These are phyloP conservation scores for Notothenia coriiceps DNA, from an alignment of 2,113 vertebrate genomes.

Conservation along the genomic window DNA sequence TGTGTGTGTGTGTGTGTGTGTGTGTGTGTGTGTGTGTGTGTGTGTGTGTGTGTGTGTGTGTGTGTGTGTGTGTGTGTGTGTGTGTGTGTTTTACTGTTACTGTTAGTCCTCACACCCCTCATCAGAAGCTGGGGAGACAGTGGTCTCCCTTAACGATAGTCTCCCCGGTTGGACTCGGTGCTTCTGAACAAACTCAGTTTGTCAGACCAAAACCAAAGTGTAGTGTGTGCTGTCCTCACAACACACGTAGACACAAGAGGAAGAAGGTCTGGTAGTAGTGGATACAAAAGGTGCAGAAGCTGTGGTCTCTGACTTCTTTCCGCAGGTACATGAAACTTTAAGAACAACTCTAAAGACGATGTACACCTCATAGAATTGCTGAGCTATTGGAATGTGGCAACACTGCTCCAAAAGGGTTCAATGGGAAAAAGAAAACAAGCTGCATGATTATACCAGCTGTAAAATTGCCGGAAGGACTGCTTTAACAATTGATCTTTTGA, in stretches of 20 bases:
- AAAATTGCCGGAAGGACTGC: too few relatives aligned
- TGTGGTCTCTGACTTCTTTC: background rate
- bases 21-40: slow-evolving; percentile 1
- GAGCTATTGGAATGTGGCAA: background rate
- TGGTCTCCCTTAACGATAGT: slow-evolving; percentile 68
- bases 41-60: slow-evolving; percentile 10
- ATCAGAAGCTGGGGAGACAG: slow-evolving; percentile 56
- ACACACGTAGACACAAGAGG: background rate
- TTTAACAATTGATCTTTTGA: too few relatives aligned
- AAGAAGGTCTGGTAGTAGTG: background rate
- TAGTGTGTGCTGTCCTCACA: slow-evolving; percentile 2
- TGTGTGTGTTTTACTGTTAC: slow-evolving; percentile 6
- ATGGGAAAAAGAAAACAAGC: background rate
- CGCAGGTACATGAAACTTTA: background rate
- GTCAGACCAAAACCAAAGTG: slow-evolving; percentile 62
- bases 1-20: slow-evolving; percentile 7
- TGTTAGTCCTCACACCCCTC: slow-evolving; percentile 43
- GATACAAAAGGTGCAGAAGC: background rate
- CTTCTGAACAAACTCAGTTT: slow-evolving; percentile 68
- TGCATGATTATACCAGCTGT: background rate
- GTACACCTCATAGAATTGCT: background rate
- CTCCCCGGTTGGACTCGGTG: slow-evolving; percentile 48
- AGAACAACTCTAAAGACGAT: background rate
- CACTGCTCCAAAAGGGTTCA: background rate
- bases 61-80: background rate